Evolutionary conservation across 1,140 invertebrate genomes (phyloP), one percentile per base, ranked within the genome.

Genomic region (Drosophila cardini): DNA sequence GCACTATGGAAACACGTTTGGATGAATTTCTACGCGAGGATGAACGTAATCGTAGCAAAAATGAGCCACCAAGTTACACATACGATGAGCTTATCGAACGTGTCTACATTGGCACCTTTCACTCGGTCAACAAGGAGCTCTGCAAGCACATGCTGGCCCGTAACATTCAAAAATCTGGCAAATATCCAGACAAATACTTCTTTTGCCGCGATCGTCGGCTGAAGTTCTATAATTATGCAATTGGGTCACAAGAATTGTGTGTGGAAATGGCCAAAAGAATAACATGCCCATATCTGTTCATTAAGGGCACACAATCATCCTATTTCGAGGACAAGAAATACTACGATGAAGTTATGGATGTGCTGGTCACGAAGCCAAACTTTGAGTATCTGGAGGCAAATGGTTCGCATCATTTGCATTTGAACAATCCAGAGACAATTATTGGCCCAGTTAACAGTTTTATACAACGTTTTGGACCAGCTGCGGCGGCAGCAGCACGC

Each of bases 341-440:
- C 71, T 94, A 94, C 80, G 92, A 94, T 45, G 93, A 94, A 78
- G 93, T 95, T 63, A 52, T 95, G 0, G 92, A 94, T 46, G 76
- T 94, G 13, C 84, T 96, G 26, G 79, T 91, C 34, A 92, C 87
- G 55, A 95, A 94, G 80, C 78, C 91, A 1, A 93, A 94, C 48
- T 96, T 95, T 82, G 93, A 94, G 83, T 94, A 93, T 75, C 92
- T 94, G 18, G 93, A 94, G 70, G 89, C 96, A 4, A 93, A 94
- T 61, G 96, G 96, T 18, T 95, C 94, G 13, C 96, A 97, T 93
- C 96, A 96, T 92, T 91, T 96, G 55, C 96, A 97, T 90, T 93
- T 97, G 68, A 96, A 95, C 65, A 92, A 95, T 80, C 94, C 96
- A 4, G 93, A 95, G 81, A 76, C 79, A 58, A 91, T 96, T 61